Evolutionary conservation across 2,797 vertebrate species (phyloP), one percentile per base, ranked within the genome.

Genomic region (Melanotaenia pygmaea): DNA sequence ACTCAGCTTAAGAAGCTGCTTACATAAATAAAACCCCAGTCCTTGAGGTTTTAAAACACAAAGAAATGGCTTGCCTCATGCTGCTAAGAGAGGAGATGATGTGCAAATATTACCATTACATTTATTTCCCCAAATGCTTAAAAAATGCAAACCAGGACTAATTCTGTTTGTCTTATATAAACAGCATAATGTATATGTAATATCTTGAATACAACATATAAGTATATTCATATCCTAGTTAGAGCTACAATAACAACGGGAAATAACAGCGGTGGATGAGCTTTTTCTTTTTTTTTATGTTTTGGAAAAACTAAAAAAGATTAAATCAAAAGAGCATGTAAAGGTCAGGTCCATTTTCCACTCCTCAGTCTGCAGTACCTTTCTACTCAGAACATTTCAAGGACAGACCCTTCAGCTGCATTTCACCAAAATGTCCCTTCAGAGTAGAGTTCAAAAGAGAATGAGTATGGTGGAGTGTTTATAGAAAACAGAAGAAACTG

Each of bases 401-500:
- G 35, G 56, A 51, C 1, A 3, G 11, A 16, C 11, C 26, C 4
- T 70, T 64, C 60, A 8, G 43, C 3, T 40, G 18, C n/a, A 43
- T 28, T 68, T 18, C 18, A 67, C 11, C 43, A 54, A 70, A 56
- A 59, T 3, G n/a, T 56, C 50, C n/a, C 64, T 62, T 62, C 2
- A 45, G 22, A 28, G 37, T 40, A 28, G 28, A 20, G n/a, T 70
- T 60, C 38, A 28, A 67, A 69, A 79, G 63, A 54, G 3, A 6
- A 35, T 3, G 0, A 12, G 11, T 18, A 68, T 4, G 22, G 38
- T 24, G 57, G 8, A 59, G 45, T 76, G 57, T 70, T 79, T 70
- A 59, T 1, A 47, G 40, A 60, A 68, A 57, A 51, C 9, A 70
- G 50, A 70, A 43, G 47, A 61, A 61, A 54, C 47, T 54, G 28